Evolutionary conservation across 2,797 vertebrate genomes (phyloP), one percentile per base, ranked within the genome.

Genomic region (Gila robusta): DNA sequence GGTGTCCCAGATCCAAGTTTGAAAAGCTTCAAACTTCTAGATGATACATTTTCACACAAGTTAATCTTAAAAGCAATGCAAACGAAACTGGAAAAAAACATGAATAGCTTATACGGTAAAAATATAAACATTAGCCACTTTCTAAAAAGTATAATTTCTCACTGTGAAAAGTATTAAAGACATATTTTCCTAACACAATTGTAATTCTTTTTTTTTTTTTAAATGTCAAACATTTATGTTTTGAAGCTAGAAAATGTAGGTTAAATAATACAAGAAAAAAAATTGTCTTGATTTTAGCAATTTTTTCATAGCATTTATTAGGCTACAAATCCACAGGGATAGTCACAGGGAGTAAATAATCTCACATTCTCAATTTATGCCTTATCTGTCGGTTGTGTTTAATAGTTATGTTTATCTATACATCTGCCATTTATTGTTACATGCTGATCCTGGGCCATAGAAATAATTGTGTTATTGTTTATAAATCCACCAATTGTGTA

Each of bases 381-480:
- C 14, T 16, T 66, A 35, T 5, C 14, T 26, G 32, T 77, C 19
- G 23, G 39, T 59, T 76, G 37, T 66, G 70, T 70, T 59, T 11
- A 56, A 32, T 14, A 81, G 28, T 69, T 69, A 47, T 81, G 41
- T 52, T 67, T 5, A 80, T 32, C 47, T 54, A 77, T 70, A 35
- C 12, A 69, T 78, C 37, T 66, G 21, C 56, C 72, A 19, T 28
- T 73, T 39, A 66, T 59, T 78, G 74, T 84, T 69, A 16, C 21
- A 56, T 83, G 5, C 14, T 37, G 5, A 67, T 56, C 47, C 49
- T 84, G n/a, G 62, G 16, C 83, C 64, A 52, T 39, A 67, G 7
- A 70, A 35, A 16, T 35, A 5, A 28, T 41, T 41, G 54, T 59
- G n/a, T 62, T 59, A 21, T 62, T 67, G 8, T 77, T 76, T 64